These are phyloP conservation scores for Leucoma salicis DNA, from an alignment of 2,888 invertebrate genomes.

Conservation along the genomic window DNA sequence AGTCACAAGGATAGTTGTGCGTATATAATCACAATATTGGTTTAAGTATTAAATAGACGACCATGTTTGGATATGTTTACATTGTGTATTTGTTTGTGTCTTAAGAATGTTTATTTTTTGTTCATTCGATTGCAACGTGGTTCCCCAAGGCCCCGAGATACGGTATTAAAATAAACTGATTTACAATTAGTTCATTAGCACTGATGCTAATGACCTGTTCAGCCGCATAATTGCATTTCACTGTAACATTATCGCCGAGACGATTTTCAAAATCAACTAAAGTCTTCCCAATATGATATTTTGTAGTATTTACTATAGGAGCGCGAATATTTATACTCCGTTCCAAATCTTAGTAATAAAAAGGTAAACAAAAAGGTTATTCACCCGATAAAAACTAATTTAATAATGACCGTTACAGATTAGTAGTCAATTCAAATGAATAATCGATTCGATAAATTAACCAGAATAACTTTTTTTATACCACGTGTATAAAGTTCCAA, in stretches of 20 bases:
- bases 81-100: not conserved
- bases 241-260: not conserved
- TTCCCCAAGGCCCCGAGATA: not conserved
- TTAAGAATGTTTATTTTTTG: not conserved
- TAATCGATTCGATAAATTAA: too few relatives aligned
- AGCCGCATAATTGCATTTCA: not conserved
- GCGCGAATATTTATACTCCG: too few relatives aligned
- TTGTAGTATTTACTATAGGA: too few relatives aligned
- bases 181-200: not conserved
- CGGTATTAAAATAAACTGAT: not conserved
- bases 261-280: not conserved
- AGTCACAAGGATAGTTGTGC: not conserved
- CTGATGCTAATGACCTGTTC: not conserved
- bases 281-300: too few relatives aligned
- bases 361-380: too few relatives aligned
- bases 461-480: too few relatives aligned
- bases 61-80: constrained; percentile 4
- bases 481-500: too few relatives aligned
- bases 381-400: too few relatives aligned
- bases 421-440: too few relatives aligned
- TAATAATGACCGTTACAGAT: too few relatives aligned
- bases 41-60: not conserved
- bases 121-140: not conserved
- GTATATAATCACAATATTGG: not conserved
- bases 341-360: too few relatives aligned